Base-by-base conservation (phyloP, 2,797 vertebrate species). In the Ceyx erithaca region DNA sequence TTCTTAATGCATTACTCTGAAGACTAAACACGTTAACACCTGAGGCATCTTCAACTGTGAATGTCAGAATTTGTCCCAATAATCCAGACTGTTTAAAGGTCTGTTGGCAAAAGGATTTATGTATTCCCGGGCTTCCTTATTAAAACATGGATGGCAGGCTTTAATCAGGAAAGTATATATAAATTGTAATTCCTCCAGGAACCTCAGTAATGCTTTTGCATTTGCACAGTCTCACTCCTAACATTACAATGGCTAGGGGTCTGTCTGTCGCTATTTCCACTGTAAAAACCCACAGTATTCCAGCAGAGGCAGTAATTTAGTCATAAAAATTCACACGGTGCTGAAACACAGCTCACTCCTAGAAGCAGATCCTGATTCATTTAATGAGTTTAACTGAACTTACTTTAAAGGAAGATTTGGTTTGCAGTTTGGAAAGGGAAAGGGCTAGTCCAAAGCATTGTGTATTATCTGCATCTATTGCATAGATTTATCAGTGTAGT, bases 231-330 rank as follows among this genome's bases (percentile, higher is more conserved):
- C 90, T 72, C 51, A 54, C n/a, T 91, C 22, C 71, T 94, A 92
- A 66, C 46, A 75, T 76, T 87, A 89, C 46, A 92, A 90, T 91
- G 79, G 51, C 68, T 89, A 89, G 85, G 71, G 46, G 67, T 94
- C 72, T 92, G 62, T 28, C 52, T 95, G 49, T 86, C 49, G 70
- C 70, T 67, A 37, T 96, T 96, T 91, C 85, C 83, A 71, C 35
- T 92, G 88, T 89, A 94, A 95, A 95, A 92, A 67, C 6, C 45
- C 48, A 25, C 58, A 86, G 22, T 55, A 61, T 80, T 93, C 87
- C 48, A 91, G 33, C 9, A 76, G 67, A 20, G 35, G 13, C 23
- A 85, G 76, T 96, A 86, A 93, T 61, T 70, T 45, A 61, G 71
- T 54, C 40, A 71, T 79, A 63, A 89, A 96, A 71, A 13, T 61